These are phyloP conservation scores for Nasonia vitripennis DNA, from an alignment of 1,140 invertebrate genomes.

Conservation along the genomic window DNA sequence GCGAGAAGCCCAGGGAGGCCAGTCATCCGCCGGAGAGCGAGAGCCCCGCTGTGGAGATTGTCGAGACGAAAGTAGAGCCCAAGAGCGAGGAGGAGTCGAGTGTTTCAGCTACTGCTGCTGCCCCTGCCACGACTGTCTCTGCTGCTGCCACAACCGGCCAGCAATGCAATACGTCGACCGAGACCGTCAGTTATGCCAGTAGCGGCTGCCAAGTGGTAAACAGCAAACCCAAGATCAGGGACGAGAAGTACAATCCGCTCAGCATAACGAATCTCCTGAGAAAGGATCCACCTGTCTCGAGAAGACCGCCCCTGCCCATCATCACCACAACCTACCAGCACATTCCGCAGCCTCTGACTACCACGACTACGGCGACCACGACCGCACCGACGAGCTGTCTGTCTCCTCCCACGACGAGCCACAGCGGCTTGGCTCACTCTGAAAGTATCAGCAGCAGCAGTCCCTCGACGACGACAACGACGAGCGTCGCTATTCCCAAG, in stretches of 20 bases:
- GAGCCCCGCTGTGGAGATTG: background rate
- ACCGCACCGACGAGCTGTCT: constrained; percentile 1
- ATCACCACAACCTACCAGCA: constrained; percentile 37
- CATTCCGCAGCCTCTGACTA: constrained; percentile 61
- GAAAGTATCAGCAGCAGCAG: background rate
- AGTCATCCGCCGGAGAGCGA: constrained; percentile 13
- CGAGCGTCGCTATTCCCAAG: constrained; percentile 52
- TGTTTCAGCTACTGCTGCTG: background rate
- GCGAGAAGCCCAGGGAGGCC: constrained; percentile 24
- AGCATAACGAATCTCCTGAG: constrained; percentile 82
- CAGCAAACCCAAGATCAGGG: constrained; percentile 61
- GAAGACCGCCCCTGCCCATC: constrained; percentile 13
- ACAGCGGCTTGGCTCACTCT: background rate
- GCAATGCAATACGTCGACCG: background rate
- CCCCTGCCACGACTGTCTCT: too few relatives aligned
- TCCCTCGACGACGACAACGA: background rate
- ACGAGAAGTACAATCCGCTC: constrained; percentile 80
- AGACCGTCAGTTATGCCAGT: background rate
- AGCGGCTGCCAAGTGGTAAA: background rate
- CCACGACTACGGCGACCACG: background rate
- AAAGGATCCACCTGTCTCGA: constrained; percentile 74
- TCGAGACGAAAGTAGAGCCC: background rate
- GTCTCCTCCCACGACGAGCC: background rate
- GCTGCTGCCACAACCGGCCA: background rate
- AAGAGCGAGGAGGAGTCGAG: background rate